Percentiles rank a stretch among this genome's conserved stretches.
phyloP scores from a whole-genome alignment of 2,888 invertebrate species.

The Trilocha varians region DNA sequence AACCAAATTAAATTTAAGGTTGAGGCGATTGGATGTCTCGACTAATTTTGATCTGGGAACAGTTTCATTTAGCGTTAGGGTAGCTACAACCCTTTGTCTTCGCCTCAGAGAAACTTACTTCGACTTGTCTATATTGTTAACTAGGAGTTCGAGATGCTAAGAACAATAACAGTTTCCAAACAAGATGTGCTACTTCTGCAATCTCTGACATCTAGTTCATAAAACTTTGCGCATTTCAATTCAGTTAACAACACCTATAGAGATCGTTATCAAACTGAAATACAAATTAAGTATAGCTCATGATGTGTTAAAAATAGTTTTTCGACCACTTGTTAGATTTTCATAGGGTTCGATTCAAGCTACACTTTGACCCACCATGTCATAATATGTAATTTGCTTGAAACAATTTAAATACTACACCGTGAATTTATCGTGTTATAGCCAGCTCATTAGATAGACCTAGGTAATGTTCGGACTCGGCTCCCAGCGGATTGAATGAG shows the following conservation, averaged over 20 bases:
- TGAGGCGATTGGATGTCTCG: slow-evolving; percentile 19
- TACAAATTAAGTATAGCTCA: background rate
- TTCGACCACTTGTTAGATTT: background rate
- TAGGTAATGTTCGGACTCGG: too few species aligned
- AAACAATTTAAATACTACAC: too few species aligned
- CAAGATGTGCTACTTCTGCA: background rate
- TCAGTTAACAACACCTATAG: background rate
- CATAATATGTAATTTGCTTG: too few species aligned
- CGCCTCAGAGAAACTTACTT: slow-evolving; percentile 13
- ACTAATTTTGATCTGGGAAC: slow-evolving; percentile 27
- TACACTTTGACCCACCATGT: too few species aligned
- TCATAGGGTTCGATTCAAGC: background rate
- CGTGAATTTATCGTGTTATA: too few species aligned
- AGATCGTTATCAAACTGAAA: background rate
- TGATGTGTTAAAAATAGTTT: background rate
- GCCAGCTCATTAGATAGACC: too few species aligned
- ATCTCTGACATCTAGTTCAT: background rate
- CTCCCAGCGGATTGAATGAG: too few species aligned
- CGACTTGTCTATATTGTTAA: background rate
- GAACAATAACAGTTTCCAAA: background rate
- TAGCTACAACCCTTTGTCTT: slow-evolving; percentile 20
- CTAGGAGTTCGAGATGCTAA: background rate
- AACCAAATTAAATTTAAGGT: slow-evolving; percentile 24
- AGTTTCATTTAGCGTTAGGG: slow-evolving; percentile 24
- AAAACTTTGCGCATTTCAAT: background rate